phyloP scores from a whole-genome alignment of 2,113 vertebrate species.

The Choloepus hoffmanni region DNA sequence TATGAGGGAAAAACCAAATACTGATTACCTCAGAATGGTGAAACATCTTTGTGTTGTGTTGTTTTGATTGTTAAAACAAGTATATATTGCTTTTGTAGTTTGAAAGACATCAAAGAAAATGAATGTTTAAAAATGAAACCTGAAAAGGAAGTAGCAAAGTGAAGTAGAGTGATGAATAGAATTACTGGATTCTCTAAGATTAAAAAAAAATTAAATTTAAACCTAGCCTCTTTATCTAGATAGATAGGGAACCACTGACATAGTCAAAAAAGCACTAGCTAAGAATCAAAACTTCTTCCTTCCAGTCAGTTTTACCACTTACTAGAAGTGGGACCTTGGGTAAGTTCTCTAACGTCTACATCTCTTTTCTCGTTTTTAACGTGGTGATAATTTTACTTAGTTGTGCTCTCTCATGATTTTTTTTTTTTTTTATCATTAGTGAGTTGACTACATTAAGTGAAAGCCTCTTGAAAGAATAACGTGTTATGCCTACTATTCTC shows the following conservation, averaged over 20 bases:
- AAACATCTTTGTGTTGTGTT: background rate
- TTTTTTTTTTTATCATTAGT: background rate
- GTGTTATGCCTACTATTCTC: background rate
- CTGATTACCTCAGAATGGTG: background rate
- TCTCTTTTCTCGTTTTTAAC: background rate
- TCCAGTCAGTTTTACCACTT: background rate
- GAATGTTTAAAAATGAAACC: slow-evolving; percentile 18
- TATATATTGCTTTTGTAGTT: background rate
- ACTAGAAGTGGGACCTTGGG: background rate
- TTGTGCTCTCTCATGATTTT: background rate
- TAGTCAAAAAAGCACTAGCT: background rate
- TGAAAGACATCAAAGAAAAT: background rate
- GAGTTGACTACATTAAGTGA: background rate
- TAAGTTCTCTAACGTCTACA: background rate
- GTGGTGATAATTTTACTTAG: background rate
- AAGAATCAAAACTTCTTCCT: background rate
- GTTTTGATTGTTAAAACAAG: slow-evolving; percentile 20
- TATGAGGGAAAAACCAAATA: background rate
- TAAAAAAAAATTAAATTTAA: background rate
- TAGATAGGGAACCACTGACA: background rate
- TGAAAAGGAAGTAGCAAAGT: background rate
- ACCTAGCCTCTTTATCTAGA: background rate
- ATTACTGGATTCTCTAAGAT: background rate
- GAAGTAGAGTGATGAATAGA: background rate
- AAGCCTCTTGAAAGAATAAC: background rate